Evolutionary conservation across 1,140 invertebrate species (phyloP).

Genomic region (Magallana gigas): DNA sequence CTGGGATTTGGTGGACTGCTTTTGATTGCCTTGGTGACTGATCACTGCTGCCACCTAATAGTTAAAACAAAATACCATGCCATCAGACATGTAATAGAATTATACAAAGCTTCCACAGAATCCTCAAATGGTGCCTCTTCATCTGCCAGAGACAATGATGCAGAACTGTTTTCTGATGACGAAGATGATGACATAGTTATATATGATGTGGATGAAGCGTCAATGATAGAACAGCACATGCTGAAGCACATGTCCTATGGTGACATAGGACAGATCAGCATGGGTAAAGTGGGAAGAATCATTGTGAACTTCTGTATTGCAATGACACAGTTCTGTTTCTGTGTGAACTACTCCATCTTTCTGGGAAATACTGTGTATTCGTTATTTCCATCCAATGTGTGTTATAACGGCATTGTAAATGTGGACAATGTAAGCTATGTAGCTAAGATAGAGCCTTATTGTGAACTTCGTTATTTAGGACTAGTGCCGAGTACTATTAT

Average conservation of each 20-base stretch:
- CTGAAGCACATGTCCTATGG: constrained; percentile 72
- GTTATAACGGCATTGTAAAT: constrained; percentile 39
- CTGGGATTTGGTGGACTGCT: constrained; percentile 70
- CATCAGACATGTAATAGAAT: constrained; percentile 61
- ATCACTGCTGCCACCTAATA: constrained; percentile 77
- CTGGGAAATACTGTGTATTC: constrained; percentile 75
- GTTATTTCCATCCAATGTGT: constrained; percentile 66
- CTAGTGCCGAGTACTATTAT: constrained; percentile 1
- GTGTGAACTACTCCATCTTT: constrained; percentile 76
- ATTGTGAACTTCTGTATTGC: constrained; percentile 73
- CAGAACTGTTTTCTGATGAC: neutral
- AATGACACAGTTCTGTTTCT: constrained; percentile 77
- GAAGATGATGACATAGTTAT: constrained; percentile 48
- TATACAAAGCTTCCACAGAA: neutral
- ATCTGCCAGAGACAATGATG: neutral
- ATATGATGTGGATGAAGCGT: constrained; percentile 33
- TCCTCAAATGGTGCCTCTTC: neutral
- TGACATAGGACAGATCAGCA: constrained; percentile 71
- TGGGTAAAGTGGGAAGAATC: constrained; percentile 68
- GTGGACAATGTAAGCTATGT: neutral
- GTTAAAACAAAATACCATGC: constrained; percentile 75
- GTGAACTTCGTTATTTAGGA: constrained; percentile 30
- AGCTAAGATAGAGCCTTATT: neutral
- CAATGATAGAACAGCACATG: constrained; percentile 46
- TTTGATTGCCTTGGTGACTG: constrained; percentile 72